These are phyloP conservation scores for Tapirus terrestris DNA, from an alignment of 2,113 vertebrate genomes.

Conservation along the genomic window DNA sequence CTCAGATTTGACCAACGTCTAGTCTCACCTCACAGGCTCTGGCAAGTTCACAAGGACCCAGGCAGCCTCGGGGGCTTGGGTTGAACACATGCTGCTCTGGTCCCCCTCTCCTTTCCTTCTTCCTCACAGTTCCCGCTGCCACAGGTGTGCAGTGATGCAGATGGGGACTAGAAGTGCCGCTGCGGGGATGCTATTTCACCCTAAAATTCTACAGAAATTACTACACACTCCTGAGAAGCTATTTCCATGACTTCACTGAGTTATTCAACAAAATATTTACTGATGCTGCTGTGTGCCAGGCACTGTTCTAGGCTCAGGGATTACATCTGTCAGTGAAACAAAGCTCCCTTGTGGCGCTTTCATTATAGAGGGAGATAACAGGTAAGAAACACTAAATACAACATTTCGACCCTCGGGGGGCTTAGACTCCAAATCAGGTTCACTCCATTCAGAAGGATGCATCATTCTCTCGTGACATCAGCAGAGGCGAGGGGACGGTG, in stretches of 20 bases:
- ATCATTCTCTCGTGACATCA: not conserved
- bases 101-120: too few species aligned
- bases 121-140: not conserved
- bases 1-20: not conserved
- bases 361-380: not conserved
- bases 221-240: not conserved
- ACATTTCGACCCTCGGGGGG: not conserved
- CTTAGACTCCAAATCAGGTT: not conserved
- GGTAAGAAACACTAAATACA: not conserved
- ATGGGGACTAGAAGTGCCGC: fast-evolving
- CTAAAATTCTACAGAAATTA: not conserved
- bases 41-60: not conserved
- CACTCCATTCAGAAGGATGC: not conserved
- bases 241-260: not conserved
- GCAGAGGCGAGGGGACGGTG: not conserved
- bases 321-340: not conserved
- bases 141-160: fast-evolving
- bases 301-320: not conserved
- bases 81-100: not conserved
- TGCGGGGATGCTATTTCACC: not conserved
- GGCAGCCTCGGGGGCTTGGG: not conserved
- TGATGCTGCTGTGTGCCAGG: not conserved
- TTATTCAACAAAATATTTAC: not conserved
- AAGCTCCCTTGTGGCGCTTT: not conserved
- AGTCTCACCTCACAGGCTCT: not conserved